These are phyloP conservation scores for Lasiurus cinereus DNA, from an alignment of 2,113 vertebrate genomes.

Conservation along the genomic window DNA sequence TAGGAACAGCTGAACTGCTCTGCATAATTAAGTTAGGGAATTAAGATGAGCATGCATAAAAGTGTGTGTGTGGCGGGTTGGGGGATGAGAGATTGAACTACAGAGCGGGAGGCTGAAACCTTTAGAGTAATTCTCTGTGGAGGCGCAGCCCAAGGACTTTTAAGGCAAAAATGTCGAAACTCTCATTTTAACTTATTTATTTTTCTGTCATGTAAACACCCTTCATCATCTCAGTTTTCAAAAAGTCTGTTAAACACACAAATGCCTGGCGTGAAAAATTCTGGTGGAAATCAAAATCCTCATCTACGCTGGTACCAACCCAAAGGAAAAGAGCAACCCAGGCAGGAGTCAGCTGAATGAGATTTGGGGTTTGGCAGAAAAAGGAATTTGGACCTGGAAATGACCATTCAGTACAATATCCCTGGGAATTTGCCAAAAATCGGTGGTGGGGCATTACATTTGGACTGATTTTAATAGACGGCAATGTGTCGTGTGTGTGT, in stretches of 20 bases:
- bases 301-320: neutral
- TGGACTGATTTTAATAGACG: neutral
- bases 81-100: neutral
- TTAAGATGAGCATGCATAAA: neutral
- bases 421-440: neutral
- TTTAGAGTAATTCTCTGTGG: neutral
- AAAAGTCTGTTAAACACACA: conserved; percentile 3
- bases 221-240: conserved; percentile 23
- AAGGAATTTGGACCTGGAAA: neutral
- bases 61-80: neutral
- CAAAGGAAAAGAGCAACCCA: neutral
- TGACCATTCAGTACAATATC: neutral
- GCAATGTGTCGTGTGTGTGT: neutral
- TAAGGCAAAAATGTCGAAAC: neutral
- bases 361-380: neutral
- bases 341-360: neutral
- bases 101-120: neutral
- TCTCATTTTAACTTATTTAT: conserved; percentile 33
- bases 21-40: conserved; percentile 56
- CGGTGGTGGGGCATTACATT: neutral
- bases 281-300: neutral
- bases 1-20: conserved; percentile 49
- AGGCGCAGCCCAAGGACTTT: neutral
- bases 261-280: conserved; percentile 8
- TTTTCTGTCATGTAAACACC: neutral